Base-by-base conservation (phyloP, 2,888 invertebrate species). In the Acronicta leporina region DNA sequence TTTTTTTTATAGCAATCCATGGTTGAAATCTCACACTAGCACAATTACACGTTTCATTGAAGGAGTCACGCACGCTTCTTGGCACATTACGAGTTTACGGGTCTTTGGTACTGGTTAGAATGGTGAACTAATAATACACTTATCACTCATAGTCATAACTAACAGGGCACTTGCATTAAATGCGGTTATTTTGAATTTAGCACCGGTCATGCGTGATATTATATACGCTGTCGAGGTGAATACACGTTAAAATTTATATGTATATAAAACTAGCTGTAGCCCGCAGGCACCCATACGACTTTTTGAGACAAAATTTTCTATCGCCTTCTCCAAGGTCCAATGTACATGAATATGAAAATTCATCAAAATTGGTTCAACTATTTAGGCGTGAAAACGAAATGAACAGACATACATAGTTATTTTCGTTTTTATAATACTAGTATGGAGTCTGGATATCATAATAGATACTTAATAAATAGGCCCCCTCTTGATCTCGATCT, bases 1-100 rank as follows among this genome's bases (percentile, higher is more conserved):
- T 56, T n/a, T 16, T n/a, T 16, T 51, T 7, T 41, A 50, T 35
- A 50, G 83, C 86, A 83, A 82, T 89, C 84, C 87, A 88, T 79
- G 75, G 79, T 85, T 84, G 84, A 87, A 85, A 77, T 63, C 69
- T 52, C 47, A 75, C 15, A 62, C 53, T 63, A 53, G 75, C 75
- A 62, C 68, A 51, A 64, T 66, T 70, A 68, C 69, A 78, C 68
- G 53, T 70, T 63, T 73, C 73, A 68, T 75, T 56, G 47, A 64
- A 61, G 46, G 55, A 70, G 77, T 71, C 57, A 25, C 57, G 68
- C 75, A 73, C 69, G 72, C 63, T 63, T 72, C 69, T 60, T 46
- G 46, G 77, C 82, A 85, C 77, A 78, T 75, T 69, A 54, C 64
- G 64, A 62, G 65, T 66, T 62, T 38, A 38, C n/a, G 33, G 11